phyloP scores from a whole-genome alignment of 2,797 vertebrate species.

The Catamblyrhynchus diadema region DNA sequence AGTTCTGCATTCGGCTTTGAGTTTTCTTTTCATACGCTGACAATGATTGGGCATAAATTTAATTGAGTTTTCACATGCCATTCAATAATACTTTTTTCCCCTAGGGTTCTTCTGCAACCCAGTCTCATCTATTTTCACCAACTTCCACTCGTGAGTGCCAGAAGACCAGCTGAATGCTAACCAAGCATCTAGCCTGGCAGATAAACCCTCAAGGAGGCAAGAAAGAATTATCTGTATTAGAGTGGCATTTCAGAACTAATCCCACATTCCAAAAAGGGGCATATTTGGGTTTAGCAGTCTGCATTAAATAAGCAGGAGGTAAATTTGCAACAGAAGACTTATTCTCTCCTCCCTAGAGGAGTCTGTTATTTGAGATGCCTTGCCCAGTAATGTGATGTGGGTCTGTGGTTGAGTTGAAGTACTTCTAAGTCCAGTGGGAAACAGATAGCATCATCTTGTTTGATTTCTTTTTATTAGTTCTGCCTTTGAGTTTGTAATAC shows the following conservation, averaged over 20 bases:
- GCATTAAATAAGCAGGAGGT: constrained; percentile 67
- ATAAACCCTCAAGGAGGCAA: constrained; percentile 68
- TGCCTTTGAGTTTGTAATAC: constrained; percentile 49
- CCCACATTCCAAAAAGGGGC: constrained; percentile 60
- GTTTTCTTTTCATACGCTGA: constrained; percentile 23
- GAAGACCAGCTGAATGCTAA: constrained; percentile 66
- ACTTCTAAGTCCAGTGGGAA: constrained; percentile 55
- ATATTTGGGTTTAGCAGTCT: constrained; percentile 69
- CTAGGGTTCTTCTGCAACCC: constrained; percentile 43
- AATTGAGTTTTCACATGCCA: constrained; percentile 61
- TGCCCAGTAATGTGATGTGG: constrained; percentile 36
- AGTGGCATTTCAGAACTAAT: constrained; percentile 72
- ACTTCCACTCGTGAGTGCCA: constrained; percentile 53
- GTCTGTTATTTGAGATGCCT: constrained; percentile 53
- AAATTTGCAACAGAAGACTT: constrained; percentile 69
- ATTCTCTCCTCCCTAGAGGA: constrained; percentile 46
- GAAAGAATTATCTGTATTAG: constrained; percentile 68
- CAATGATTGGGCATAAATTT: constrained; percentile 33
- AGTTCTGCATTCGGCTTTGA: not conserved
- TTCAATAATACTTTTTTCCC: constrained; percentile 46
- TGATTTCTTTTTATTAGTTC: constrained; percentile 66
- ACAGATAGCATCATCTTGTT: constrained; percentile 59
- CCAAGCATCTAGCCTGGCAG: constrained; percentile 62
- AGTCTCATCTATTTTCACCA: constrained; percentile 69
- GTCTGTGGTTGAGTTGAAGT: constrained; percentile 44